phyloP scores from a whole-genome alignment of 2,797 vertebrate species.

The Champsocephalus esox region DNA sequence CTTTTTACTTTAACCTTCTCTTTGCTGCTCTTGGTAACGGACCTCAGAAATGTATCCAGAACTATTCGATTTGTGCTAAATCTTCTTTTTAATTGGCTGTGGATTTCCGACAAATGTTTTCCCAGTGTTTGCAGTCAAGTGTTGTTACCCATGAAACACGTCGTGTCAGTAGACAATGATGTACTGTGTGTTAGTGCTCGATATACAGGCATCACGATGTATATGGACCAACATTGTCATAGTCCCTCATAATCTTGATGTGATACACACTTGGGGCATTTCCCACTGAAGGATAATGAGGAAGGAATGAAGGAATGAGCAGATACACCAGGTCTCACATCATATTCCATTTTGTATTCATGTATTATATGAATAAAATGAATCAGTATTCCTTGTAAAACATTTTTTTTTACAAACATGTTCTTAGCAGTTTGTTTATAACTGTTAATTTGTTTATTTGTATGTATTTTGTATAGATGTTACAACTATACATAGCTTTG shows the following conservation, averaged over 20 bases:
- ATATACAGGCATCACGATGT: conserved; percentile 18
- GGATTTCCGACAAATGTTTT: conserved; percentile 33
- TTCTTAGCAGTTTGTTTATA: too few relatives aligned
- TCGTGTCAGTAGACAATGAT: conserved; percentile 26
- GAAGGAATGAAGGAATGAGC: too few relatives aligned
- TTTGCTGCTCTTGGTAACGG: conserved; percentile 19
- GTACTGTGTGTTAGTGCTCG: conserved; percentile 16
- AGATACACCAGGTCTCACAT: too few relatives aligned
- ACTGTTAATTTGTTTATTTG: too few relatives aligned
- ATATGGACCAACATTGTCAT: conserved; percentile 10
- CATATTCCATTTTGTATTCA: too few relatives aligned
- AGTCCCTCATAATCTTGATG: conserved; percentile 18
- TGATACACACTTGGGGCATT: conserved; percentile 20
- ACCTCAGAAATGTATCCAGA: conserved; percentile 31
- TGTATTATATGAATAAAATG: too few relatives aligned
- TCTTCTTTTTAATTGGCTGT: conserved; percentile 39
- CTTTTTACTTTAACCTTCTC: conserved; percentile 57
- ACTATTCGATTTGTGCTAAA: conserved; percentile 48
- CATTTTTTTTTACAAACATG: too few relatives aligned
- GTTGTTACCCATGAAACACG: conserved; percentile 37
- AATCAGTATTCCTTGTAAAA: too few relatives aligned
- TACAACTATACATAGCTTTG: too few relatives aligned
- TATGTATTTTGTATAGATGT: too few relatives aligned
- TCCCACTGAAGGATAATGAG: conserved; percentile 4
- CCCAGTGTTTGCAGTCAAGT: conserved; percentile 25